Evolutionary conservation across 2,797 vertebrate species (phyloP), one percentile per base, ranked within the genome.

Genomic region (Trachops cirrhosus): DNA sequence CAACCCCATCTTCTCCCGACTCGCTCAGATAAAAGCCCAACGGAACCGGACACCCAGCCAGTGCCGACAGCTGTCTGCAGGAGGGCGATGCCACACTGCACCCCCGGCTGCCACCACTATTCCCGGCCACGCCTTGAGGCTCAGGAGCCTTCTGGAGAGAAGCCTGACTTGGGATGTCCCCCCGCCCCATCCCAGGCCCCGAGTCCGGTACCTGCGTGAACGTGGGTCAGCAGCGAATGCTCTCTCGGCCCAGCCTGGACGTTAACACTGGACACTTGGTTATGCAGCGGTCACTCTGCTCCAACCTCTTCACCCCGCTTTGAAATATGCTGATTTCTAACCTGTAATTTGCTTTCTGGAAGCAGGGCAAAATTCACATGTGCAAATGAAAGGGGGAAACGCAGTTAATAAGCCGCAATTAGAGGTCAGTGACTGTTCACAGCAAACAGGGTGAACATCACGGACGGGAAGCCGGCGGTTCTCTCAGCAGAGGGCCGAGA

Each of bases 231-330:
- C 98, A 98, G 71, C 89, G 95, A 97, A 98, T 97, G 11, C 95
- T 96, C 94, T 98, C 98, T 89, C 84, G 98, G 97, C 96, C 98
- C 82, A 96, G 98, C 94, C 97, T 91, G 6, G 90, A 87, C 89
- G 94, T 96, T 89, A 97, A 93, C 37, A 97, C 59, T 0, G 98
- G 98, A 97, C 98, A 99, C 90, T 98, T 98, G 98, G 98, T 98
- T 5, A 98, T 37, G 92, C 97, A 97, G 96, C 96, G 96, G 32
- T 98, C 95, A 73, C 97, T 98, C 91, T 97, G 97, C 77, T 98
- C 98, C 83, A 98, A 98, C 78, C 97, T 97, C 91, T 91, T 93
- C 19, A 97, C 96, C 97, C 98, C 98, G 97, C 98, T 98, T 91
- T 97, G 97, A 92, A 97, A 96, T 79, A 98, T 88, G 52, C 48